Evolutionary conservation across 2,888 invertebrate genomes (phyloP).

Genomic region (Hartigia nigra): DNA sequence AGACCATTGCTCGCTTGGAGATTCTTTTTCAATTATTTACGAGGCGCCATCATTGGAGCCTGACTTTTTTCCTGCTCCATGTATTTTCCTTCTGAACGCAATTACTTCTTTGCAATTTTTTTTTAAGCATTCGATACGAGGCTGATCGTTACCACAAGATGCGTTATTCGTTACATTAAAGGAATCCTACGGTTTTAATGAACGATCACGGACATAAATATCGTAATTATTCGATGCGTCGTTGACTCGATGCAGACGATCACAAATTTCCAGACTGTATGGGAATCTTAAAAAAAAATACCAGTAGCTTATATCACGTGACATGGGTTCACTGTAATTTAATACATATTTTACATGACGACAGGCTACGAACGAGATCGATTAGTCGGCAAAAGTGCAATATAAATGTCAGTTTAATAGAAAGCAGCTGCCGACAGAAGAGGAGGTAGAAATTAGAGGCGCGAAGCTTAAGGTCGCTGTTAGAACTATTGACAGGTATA

Average conservation of each 20-base stretch:
- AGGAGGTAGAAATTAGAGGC: not conserved
- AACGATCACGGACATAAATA: not conserved
- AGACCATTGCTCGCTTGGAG: not conserved
- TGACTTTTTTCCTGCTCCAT: not conserved
- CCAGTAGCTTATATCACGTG: not conserved
- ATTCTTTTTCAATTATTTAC: not conserved
- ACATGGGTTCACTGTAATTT: not conserved
- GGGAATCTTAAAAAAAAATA: not conserved
- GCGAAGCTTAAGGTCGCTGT: not conserved
- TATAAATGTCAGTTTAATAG: conserved; percentile 41
- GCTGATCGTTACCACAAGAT: not conserved
- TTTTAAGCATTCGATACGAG: not conserved
- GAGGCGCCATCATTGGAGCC: not conserved
- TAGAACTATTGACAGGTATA: not conserved
- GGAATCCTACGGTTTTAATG: not conserved
- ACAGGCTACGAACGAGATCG: not conserved
- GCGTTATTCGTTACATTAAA: not conserved
- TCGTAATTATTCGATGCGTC: not conserved
- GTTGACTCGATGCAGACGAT: not conserved
- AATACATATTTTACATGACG: not conserved
- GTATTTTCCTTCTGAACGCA: not conserved
- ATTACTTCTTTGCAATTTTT: not conserved
- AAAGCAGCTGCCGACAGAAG: conserved; percentile 29
- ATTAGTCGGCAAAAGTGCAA: conserved; percentile 9
- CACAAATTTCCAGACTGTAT: not conserved